These are phyloP conservation scores for Andrena hattorfiana DNA, from an alignment of 2,888 invertebrate species.

Conservation along the genomic window DNA sequence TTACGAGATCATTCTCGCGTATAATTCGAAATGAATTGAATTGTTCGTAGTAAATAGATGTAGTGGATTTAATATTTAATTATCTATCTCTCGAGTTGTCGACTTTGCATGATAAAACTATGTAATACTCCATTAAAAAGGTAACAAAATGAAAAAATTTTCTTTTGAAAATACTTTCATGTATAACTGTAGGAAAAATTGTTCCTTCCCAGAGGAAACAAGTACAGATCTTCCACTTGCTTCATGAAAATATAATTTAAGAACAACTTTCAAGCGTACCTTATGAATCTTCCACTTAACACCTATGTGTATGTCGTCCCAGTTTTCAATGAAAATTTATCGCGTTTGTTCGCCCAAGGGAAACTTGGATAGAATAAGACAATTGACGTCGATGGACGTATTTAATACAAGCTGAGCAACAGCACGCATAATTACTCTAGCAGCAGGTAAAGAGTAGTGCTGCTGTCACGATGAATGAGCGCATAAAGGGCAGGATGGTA, in stretches of 20 bases:
- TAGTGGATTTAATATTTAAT: no score
- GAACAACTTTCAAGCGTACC: no score
- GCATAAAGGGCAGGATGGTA: constrained; percentile 45
- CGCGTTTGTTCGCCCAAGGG: neutral
- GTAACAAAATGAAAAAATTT: no score
- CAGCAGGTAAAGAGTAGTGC: constrained; percentile 17
- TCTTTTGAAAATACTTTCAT: no score
- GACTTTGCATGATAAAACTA: no score
- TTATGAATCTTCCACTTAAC: neutral
- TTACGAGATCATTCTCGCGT: constrained; percentile 1
- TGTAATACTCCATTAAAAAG: no score
- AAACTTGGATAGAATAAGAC: neutral
- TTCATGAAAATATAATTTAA: no score
- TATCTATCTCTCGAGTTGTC: no score
- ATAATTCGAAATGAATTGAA: neutral
- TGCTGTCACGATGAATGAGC: constrained; percentile 44
- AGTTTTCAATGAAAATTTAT: neutral
- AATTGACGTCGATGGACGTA: neutral
- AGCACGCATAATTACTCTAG: constrained; percentile 26
- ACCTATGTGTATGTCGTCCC: neutral
- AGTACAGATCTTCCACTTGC: no score
- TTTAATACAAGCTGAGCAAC: constrained; percentile 12
- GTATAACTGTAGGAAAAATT: no score
- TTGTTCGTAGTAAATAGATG: no score
- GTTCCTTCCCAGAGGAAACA: no score